Percentiles rank a stretch among this genome's conserved stretches.
Evolutionary conservation across 2,888 invertebrate genomes (phyloP).

Genomic region (Alcis repandata): DNA sequence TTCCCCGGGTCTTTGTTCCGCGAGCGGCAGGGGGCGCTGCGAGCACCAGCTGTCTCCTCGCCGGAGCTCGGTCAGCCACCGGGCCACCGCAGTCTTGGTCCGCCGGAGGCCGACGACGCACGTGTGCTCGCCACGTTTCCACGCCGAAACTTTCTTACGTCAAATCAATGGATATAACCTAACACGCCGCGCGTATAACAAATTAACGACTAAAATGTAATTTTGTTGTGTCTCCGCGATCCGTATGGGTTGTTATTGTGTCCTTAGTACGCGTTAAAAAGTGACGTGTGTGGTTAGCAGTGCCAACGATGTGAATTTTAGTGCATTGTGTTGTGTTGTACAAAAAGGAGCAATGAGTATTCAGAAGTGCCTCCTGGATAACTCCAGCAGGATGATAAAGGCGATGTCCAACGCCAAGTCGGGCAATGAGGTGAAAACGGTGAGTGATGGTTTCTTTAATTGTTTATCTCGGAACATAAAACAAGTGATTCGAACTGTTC

Average conservation of each 20-base stretch:
- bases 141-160: constrained; percentile 83
- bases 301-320: constrained; percentile 76
- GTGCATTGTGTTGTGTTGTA: constrained; percentile 58
- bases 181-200: constrained; percentile 69
- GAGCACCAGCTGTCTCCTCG: constrained; percentile 62
- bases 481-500: constrained; percentile 33
- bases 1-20: constrained; percentile 57
- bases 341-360: constrained; percentile 80
- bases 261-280: constrained; percentile 54
- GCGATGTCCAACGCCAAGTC: constrained; percentile 83
- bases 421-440: constrained; percentile 79
- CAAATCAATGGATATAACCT: constrained; percentile 87
- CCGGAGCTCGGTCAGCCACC: constrained; percentile 50
- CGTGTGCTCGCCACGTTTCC: constrained; percentile 57
- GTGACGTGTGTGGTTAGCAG: constrained; percentile 68
- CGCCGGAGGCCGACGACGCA: constrained; percentile 53
- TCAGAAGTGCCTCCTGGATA: constrained; percentile 84
- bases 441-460: constrained; percentile 55
- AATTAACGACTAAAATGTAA: constrained; percentile 72
- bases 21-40: constrained; percentile 61
- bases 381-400: constrained; percentile 85
- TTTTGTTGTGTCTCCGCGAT: constrained; percentile 60
- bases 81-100: constrained; percentile 66
- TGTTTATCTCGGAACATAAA: constrained; percentile 25
- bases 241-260: constrained; percentile 64